Conservation (phyloP, 2,888 invertebrate species). For the Spisula solida region DNA sequence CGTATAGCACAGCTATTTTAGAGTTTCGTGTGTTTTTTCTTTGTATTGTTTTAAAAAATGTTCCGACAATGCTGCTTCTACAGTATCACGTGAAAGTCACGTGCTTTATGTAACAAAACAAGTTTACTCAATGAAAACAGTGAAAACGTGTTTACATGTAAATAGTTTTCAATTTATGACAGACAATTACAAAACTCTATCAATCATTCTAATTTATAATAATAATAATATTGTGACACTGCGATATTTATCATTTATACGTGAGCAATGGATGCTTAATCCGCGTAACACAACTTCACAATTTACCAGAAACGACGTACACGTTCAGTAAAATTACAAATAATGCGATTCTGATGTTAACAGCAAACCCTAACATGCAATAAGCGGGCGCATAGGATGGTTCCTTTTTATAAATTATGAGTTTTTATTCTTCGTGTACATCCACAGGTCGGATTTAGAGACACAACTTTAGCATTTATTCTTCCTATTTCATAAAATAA, state of each 20-base stretch:
- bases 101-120: not conserved
- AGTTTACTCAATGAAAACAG: not conserved
- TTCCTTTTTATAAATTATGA: slow-evolving; percentile 26
- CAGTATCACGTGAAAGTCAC: too few relatives aligned
- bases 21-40: too few relatives aligned
- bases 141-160: not conserved
- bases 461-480: slow-evolving; percentile 53
- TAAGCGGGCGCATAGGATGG: not conserved
- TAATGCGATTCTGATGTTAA: slow-evolving; percentile 9
- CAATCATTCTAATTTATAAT: not conserved
- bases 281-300: not conserved
- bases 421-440: slow-evolving; percentile 35
- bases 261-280: not conserved
- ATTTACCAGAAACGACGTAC: not conserved
- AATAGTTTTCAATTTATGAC: not conserved
- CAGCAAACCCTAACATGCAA: not conserved
- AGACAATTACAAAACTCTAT: not conserved
- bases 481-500: slow-evolving; percentile 70
- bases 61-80: too few relatives aligned
- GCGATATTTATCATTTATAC: not conserved
- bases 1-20: too few relatives aligned
- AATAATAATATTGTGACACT: not conserved
- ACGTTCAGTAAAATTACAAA: not conserved
- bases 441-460: slow-evolving; percentile 20
- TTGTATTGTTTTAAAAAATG: too few relatives aligned